Base-by-base conservation (phyloP, 2,888 invertebrate species). In the Parnassius glacialis region DNA sequence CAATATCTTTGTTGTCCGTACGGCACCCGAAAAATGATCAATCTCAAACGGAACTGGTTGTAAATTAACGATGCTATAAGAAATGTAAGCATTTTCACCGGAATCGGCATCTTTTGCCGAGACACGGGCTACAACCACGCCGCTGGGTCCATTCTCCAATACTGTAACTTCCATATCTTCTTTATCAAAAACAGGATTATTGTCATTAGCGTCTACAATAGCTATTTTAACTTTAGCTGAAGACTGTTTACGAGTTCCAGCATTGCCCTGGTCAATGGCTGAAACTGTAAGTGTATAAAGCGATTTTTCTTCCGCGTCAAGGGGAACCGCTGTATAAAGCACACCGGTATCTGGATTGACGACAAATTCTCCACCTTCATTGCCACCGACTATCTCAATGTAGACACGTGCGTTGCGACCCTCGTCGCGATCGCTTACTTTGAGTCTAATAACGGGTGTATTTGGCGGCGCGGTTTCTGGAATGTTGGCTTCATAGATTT, bases 81-180 rank as follows among this genome's bases (percentile, higher is more conserved):
- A 98, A 71, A 99, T 95, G 87, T 97, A 97, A 1, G 98, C 97
- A 87, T 98, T 99, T 79, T 98, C 98, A 0, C 97, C 98, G 1
- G 96, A 95, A 83, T 99, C 99, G 13, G 93, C 94, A 84, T 99
- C 99, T 66, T 94, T 94, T 0, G 98, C 99, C 52, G 94, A 92
- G 5, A 98, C 95, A 68, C 95, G 96, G 11, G 96, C 95, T 1
- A 99, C 97, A 10, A 95, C 94, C 1, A 95, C 95, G 2, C 98
- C 98, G 9, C 96, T 93, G 0, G 97, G 95, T 75, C 97, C 95
- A 82, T 98, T 98, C 85, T 99, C 99, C 70, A 96, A 94, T 48
- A 98, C 92, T 74, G 92, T 93, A 9, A 97, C 95, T 12, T 94
- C 93, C 79, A 94, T 91, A 72, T 94, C 94, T 5, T 93, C 83